Evolutionary conservation across 2,113 vertebrate species (phyloP), one percentile per base, ranked within the genome.

Genomic region (Cheirogaleus medius): DNA sequence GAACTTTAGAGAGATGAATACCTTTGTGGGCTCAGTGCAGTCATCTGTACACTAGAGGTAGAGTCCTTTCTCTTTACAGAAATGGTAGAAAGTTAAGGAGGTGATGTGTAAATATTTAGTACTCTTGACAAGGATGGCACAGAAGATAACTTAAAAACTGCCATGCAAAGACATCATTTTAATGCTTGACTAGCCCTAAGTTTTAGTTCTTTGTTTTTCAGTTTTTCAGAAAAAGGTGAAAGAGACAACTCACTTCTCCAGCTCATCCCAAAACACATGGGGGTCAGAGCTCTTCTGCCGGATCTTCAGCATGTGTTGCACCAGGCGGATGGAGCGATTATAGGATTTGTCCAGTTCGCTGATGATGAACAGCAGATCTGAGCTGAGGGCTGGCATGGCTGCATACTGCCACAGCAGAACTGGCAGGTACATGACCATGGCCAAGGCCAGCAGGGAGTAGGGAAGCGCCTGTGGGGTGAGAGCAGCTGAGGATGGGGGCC

Each of bases 261-360:
- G 98, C 90, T 99, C 99, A 23, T 99, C 99, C 98, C 99, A 99
- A 97, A 99, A 99, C 0, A 94, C 98, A 5, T 99, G 98, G 0
- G 99, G 99, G 90, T 99, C 99, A 0, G 98, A 95, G 0, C 99
- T 99, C 87, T 91, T 99, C 95, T 99, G 98, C 47, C 98, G 99
- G 74, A 99, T 99, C 71, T 99, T 99, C 98, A 99, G 86, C 97
- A 99, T 99, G 98, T 98, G 99, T 97, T 99, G 99, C 39, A 99
- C 99, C 98, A 99, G 90, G 81, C 99, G 99, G 82, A 99, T 99
- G 0, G 99, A 99, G 73, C 99, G 99, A 97, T 99, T 99, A 98
- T 99, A 99, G 49, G 99, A 99, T 89, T 99, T 99, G 97, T 99
- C 99, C 80, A 99, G 98, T 95, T 99, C 99, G 0, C 99, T 99